These are phyloP conservation scores for Hyaena hyaena DNA, from an alignment of 2,113 vertebrate genomes.

Conservation along the genomic window DNA sequence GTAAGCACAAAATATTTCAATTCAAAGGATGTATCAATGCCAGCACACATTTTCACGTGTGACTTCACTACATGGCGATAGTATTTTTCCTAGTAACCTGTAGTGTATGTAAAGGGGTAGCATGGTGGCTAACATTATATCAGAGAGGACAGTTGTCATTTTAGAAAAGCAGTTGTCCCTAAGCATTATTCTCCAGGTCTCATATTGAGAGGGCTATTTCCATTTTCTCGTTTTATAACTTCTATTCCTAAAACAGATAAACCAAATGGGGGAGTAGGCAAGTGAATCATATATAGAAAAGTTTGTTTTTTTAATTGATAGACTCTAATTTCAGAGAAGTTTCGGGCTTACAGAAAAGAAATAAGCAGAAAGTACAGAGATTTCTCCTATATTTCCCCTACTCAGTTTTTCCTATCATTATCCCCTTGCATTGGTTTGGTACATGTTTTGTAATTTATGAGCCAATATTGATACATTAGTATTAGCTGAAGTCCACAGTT, in stretches of 20 bases:
- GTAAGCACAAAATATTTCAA: constrained; percentile 68
- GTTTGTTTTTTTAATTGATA: neutral
- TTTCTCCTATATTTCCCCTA: neutral
- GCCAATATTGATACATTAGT: neutral
- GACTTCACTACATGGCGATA: neutral
- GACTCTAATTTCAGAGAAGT: neutral
- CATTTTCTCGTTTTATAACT: neutral
- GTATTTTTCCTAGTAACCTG: neutral
- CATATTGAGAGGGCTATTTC: neutral
- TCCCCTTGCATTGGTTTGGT: neutral
- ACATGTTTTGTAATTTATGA: neutral
- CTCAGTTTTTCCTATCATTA: neutral
- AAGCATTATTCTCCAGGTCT: neutral
- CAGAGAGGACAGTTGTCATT: neutral
- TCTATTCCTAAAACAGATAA: neutral
- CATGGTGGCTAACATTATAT: neutral
- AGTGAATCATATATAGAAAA: neutral
- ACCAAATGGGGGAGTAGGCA: neutral
- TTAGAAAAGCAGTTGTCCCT: neutral
- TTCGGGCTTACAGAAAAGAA: constrained; percentile 28
- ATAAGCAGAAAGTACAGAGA: neutral
- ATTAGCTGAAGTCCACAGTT: neutral
- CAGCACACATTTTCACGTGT: neutral
- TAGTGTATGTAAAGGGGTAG: neutral
- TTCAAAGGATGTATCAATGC: neutral